Base-by-base conservation (phyloP, 2,888 invertebrate genomes). In the Drosophila setosimentum region DNA sequence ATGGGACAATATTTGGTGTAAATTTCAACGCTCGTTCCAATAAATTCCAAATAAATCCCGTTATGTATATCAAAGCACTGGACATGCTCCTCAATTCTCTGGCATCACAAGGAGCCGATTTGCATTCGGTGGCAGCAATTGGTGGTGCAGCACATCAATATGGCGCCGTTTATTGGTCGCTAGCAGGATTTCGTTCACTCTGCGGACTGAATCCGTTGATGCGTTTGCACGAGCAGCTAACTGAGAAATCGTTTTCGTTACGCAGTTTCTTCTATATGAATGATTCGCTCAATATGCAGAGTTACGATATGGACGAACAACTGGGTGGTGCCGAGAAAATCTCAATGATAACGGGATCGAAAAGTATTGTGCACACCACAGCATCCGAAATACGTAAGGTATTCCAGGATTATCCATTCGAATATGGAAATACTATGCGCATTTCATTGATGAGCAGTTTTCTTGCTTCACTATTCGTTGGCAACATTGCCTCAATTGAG, bases 11-110 rank as follows among this genome's bases (percentile, higher is more conserved):
- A 0, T 93, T 94, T 0, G 95, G 95, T 0, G 93, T 93, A 61
- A 91, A 94, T 48, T 87, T 92, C 0, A 93, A 94, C 0, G 87
- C 90, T 1, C 91, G 92, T 0, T 63, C 62, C 5, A 66, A 82
- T 49, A 83, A 87, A 71, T 87, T 61, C 72, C 95, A 96, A 13
- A 96, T 96, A 0, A 98, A 98, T 0, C 96, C 97, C 0, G 93
- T 97, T 33, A 96, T 99, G 95, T 99, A 98, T 98, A 95, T 99
- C n/a, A 97, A 98, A 93, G 98, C 98, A 0, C 91, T 99, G 40
- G 99, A 99, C 91, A 95, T 98, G 94, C 94, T 98, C 11, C 94
- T 99, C 93, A 97, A 97, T 91, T 95, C 96, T 73, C 94, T 98
- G 18, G 94, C 96, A 49, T 94, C 96, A 0, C 95, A 95, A 50